Percentiles rank a stretch among this genome's conserved stretches.
These are phyloP conservation scores for Camponotus fellah DNA, from an alignment of 2,888 invertebrate genomes.

Conservation along the genomic window DNA sequence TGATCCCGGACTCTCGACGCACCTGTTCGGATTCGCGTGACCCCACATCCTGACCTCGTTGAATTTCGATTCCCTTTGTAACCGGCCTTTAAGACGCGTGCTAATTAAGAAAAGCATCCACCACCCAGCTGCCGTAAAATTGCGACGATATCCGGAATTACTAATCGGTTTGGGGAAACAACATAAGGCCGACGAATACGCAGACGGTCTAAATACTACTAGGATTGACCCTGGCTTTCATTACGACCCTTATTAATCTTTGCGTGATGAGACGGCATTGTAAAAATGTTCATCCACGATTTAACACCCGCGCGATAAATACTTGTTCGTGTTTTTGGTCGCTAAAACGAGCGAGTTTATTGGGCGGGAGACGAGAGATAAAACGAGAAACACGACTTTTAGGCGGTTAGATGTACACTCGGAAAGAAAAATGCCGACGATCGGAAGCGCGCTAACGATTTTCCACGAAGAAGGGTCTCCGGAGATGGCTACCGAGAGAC, in stretches of 20 bases:
- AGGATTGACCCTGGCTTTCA: constrained; percentile 21
- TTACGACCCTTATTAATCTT: constrained; percentile 37
- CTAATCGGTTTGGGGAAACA: constrained; percentile 71
- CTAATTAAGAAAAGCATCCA: constrained; percentile 81
- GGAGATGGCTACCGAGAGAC: constrained; percentile 64
- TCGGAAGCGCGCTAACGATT: constrained; percentile 62
- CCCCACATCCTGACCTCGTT: constrained; percentile 59
- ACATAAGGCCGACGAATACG: constrained; percentile 77
- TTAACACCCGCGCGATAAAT: constrained; percentile 4
- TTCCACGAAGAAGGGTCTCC: constrained; percentile 56
- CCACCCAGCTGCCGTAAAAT: constrained; percentile 75
- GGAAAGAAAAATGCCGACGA: constrained; percentile 56
- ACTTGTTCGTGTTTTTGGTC: neutral
- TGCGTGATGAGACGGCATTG: neutral
- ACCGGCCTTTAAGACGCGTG: constrained; percentile 75
- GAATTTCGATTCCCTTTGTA: constrained; percentile 65
- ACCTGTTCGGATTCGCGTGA: constrained; percentile 72
- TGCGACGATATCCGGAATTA: constrained; percentile 73
- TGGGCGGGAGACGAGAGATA: constrained; percentile 6
- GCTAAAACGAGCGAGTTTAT: constrained; percentile 16
- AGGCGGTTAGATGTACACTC: constrained; percentile 17
- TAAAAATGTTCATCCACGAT: neutral
- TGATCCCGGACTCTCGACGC: constrained; percentile 58
- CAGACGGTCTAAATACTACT: constrained; percentile 32
- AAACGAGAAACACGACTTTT: constrained; percentile 6